phyloP scores from a whole-genome alignment of 30 jellyfish, hydroid and myxozoan genomes.

The Hydractinia symbiolongicarpus region DNA sequence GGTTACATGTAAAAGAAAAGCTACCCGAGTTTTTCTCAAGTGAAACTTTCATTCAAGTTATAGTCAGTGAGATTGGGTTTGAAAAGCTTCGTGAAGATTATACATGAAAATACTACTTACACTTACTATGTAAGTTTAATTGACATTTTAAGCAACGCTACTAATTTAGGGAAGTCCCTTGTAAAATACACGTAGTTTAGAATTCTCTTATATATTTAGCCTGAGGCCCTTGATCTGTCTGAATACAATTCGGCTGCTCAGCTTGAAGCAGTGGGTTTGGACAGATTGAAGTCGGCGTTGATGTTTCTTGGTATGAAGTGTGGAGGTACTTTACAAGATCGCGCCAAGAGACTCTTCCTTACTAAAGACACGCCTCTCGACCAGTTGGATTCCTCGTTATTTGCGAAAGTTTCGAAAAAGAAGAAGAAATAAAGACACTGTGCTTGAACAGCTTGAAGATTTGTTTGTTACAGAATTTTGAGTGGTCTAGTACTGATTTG shows the following conservation, averaged over 20 bases:
- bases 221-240: constrained; percentile 14
- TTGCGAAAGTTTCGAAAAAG: constrained; percentile 44
- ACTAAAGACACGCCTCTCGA: constrained; percentile 73
- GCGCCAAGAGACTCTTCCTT: constrained; percentile 82
- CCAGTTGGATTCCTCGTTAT: constrained; percentile 55
- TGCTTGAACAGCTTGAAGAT: no score
- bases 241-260: constrained; percentile 55
- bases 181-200: not conserved
- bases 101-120: not conserved
- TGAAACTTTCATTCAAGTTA: no score
- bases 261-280: constrained; percentile 86
- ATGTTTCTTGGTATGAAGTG: constrained; percentile 77
- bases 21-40: no score
- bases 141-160: no score
- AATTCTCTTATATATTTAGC: not conserved
- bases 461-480: no score
- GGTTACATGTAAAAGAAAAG: no score
- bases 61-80: not conserved
- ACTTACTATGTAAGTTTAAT: no score
- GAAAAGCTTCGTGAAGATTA: not conserved
- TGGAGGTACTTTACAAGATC: constrained; percentile 94
- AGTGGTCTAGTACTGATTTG: no score
- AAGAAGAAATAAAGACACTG: not conserved
- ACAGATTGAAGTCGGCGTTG: constrained; percentile 63
- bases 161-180: not conserved